Percentiles rank a stretch among this genome's conserved stretches.
phyloP scores from a whole-genome alignment of 1,140 invertebrate genomes.

The Zelostemma sp. region DNA sequence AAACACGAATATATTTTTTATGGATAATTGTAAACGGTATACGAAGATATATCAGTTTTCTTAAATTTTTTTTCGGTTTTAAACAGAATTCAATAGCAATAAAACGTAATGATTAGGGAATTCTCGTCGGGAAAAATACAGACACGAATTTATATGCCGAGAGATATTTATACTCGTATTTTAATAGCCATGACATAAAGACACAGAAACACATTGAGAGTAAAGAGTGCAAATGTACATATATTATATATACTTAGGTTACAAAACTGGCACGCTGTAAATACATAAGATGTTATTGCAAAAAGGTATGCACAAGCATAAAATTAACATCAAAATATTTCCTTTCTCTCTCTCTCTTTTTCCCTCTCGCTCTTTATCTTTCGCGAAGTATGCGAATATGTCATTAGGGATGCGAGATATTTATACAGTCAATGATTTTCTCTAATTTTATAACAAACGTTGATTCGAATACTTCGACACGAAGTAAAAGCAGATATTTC shows the following conservation, averaged over 20 bases:
- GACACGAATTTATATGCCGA: slow-evolving; percentile 46
- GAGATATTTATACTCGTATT: slow-evolving; percentile 70
- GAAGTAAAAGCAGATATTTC: no score
- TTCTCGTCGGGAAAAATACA: slow-evolving; percentile 5
- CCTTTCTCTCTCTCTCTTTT: slow-evolving; percentile 17
- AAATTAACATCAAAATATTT: slow-evolving; percentile 30
- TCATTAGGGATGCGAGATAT: slow-evolving; percentile 46
- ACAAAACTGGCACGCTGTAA: slow-evolving; percentile 52
- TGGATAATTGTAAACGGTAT: not conserved
- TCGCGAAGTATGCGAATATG: slow-evolving; percentile 28
- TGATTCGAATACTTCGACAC: no score
- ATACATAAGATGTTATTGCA: slow-evolving; percentile 49
- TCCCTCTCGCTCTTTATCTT: slow-evolving; percentile 22
- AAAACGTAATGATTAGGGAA: slow-evolving; percentile 39
- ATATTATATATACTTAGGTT: slow-evolving; percentile 31
- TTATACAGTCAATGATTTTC: slow-evolving; percentile 16
- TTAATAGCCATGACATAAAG: slow-evolving; percentile 59
- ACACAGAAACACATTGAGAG: slow-evolving; percentile 3
- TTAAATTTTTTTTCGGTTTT: slow-evolving; percentile 35
- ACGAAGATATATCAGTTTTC: not conserved
- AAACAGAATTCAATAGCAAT: slow-evolving; percentile 68
- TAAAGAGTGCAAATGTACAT: slow-evolving; percentile 31
- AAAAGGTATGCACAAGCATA: slow-evolving; percentile 27
- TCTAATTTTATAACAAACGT: no score
- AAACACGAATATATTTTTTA: not conserved